Evolutionary conservation across 2,888 invertebrate genomes (phyloP).

Genomic region (Acanthosepion esculentum): DNA sequence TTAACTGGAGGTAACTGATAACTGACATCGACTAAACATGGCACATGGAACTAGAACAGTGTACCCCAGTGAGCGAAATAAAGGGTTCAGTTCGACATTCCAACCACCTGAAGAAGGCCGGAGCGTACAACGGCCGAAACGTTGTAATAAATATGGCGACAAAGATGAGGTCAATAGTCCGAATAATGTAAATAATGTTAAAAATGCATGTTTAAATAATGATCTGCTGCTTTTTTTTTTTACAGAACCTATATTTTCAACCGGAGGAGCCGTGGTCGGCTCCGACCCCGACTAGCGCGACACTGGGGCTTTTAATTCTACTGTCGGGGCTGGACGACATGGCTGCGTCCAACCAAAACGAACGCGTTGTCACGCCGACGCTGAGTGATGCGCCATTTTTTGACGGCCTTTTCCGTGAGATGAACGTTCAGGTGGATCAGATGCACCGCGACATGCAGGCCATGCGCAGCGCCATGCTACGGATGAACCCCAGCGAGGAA

Average conservation of each 20-base stretch:
- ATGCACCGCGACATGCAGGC: conserved; percentile 46
- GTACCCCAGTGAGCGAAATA: too few relatives aligned
- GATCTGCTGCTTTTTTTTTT: background rate
- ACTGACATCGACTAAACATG: too few relatives aligned
- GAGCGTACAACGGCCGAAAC: too few relatives aligned
- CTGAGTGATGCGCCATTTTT: conserved; percentile 47
- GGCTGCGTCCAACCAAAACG: conserved; percentile 40
- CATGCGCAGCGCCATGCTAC: conserved; percentile 45
- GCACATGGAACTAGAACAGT: too few relatives aligned
- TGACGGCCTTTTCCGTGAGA: conserved; percentile 46
- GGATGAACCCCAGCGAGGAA: conserved; percentile 25
- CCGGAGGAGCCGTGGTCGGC: conserved; percentile 41
- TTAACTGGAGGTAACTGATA: too few relatives aligned
- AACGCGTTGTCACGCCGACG: conserved; percentile 41
- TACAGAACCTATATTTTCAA: background rate
- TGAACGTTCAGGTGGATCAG: conserved; percentile 42
- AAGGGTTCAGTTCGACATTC: too few relatives aligned
- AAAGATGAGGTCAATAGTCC: too few relatives aligned
- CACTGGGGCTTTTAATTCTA: conserved; percentile 38
- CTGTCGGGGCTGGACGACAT: background rate
- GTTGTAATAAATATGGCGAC: too few relatives aligned
- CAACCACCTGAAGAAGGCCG: too few relatives aligned
- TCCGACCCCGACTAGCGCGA: conserved; percentile 2
- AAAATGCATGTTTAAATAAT: too few relatives aligned
- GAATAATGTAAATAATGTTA: too few relatives aligned